A percentile compares a stretch with the other conserved stretches of the same genome.
phyloP scores from a whole-genome alignment of 1,140 invertebrate genomes.

The Uloborus diversus region DNA sequence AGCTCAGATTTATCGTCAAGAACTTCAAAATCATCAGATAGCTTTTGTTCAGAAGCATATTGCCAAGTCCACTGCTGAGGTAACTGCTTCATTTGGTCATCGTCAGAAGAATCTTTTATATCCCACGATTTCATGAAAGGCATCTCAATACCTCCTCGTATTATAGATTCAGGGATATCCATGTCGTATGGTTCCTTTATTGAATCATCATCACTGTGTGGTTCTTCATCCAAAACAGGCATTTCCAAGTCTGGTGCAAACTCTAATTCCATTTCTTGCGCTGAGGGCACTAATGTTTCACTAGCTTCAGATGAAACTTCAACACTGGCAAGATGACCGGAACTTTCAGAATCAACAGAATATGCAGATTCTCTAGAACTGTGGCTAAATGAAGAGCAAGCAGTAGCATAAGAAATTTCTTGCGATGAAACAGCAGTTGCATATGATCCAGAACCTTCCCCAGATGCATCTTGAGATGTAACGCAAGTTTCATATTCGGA shows the following conservation, averaged over 20 bases:
- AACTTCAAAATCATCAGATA: slow-evolving; percentile 66
- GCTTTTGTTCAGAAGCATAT: slow-evolving; percentile 55
- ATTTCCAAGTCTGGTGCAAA: slow-evolving; percentile 59
- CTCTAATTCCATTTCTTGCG: slow-evolving; percentile 67
- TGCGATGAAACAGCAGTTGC: slow-evolving; percentile 77
- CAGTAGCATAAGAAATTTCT: slow-evolving; percentile 78
- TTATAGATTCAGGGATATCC: slow-evolving; percentile 66
- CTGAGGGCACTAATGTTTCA: slow-evolving; percentile 86
- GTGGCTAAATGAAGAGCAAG: slow-evolving; percentile 73
- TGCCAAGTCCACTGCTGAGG: slow-evolving; percentile 52
- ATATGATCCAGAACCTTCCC: slow-evolving; percentile 79
- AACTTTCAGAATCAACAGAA: slow-evolving; percentile 86
- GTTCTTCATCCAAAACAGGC: slow-evolving; percentile 63
- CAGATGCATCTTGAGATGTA: slow-evolving; percentile 78
- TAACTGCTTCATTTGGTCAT: slow-evolving; percentile 32
- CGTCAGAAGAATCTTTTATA: slow-evolving; percentile 21
- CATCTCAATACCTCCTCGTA: slow-evolving; percentile 61
- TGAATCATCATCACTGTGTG: slow-evolving; percentile 60
- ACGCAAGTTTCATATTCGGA: slow-evolving; percentile 88
- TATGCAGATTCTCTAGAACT: slow-evolving; percentile 85
- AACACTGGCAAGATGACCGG: slow-evolving; percentile 84
- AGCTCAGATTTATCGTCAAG: slow-evolving; percentile 62
- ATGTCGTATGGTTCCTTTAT: slow-evolving; percentile 70
- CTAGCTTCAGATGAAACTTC: slow-evolving; percentile 86
- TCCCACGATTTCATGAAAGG: slow-evolving; percentile 58